phyloP scores from a whole-genome alignment of 64 coral and sea anemone species.

The Actinia tenebrosa region DNA sequence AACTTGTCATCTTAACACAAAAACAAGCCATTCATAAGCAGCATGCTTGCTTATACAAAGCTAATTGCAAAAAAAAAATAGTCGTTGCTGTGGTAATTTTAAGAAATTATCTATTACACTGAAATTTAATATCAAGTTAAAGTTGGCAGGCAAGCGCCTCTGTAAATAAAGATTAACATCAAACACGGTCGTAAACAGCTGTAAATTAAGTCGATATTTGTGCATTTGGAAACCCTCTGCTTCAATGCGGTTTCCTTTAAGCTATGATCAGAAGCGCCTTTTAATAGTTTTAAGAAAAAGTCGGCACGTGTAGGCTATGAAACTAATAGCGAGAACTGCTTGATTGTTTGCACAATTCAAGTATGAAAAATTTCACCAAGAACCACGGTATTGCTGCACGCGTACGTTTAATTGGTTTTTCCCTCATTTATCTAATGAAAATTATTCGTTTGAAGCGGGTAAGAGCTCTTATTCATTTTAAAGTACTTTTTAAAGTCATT shows the following conservation, averaged over 20 bases:
- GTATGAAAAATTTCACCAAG: not conserved
- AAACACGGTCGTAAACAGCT: not conserved
- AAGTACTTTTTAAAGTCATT: not conserved
- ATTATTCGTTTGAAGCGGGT: not conserved
- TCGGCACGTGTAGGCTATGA: not conserved
- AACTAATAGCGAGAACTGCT: not conserved
- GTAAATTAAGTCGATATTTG: not conserved
- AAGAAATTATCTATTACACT: not conserved
- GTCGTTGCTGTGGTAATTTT: not conserved
- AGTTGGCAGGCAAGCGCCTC: not conserved
- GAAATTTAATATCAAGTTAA: not conserved
- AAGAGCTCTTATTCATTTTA: not conserved
- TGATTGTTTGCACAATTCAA: not conserved
- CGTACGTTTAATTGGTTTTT: not conserved
- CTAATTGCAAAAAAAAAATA: not conserved
- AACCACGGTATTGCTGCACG: not conserved
- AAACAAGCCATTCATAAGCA: not conserved
- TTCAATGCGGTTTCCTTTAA: slow-evolving; percentile 2
- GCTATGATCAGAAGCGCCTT: not conserved
- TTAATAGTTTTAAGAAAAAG: not conserved
- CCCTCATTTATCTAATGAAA: not conserved
- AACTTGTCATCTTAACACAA: not conserved
- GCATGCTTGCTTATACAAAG: not conserved
- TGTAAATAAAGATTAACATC: slow-evolving; percentile 3
- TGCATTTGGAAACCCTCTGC: not conserved